Conservation (phyloP, 1,140 invertebrate species). For the Copidosoma floridanum region DNA sequence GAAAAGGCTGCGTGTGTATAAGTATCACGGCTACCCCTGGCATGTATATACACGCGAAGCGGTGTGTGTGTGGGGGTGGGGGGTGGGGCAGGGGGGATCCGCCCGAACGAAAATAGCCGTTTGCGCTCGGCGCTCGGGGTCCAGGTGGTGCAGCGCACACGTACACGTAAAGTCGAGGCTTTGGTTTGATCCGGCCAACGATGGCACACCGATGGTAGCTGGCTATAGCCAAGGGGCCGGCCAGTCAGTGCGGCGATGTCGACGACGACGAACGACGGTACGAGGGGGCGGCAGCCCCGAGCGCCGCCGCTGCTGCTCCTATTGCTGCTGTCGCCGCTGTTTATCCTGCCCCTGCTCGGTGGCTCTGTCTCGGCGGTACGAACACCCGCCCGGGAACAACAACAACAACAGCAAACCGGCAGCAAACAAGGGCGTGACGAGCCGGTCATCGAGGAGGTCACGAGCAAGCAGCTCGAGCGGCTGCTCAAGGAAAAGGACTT, state of each 20-base stretch:
- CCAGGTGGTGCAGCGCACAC: too few relatives aligned
- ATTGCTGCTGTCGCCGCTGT: slow-evolving; percentile 33
- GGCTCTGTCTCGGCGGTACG: background rate
- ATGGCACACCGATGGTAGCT: too few relatives aligned
- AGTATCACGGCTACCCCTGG: too few relatives aligned
- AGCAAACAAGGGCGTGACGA: slow-evolving; percentile 57
- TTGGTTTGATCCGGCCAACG: too few relatives aligned
- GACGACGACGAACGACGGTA: slow-evolving; percentile 57
- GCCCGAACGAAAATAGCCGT: background rate
- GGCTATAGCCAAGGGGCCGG: too few relatives aligned
- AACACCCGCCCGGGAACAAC: background rate
- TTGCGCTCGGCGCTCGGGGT: background rate
- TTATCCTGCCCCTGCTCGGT: slow-evolving; percentile 35
- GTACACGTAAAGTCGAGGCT: too few relatives aligned
- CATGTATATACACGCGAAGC: too few relatives aligned
- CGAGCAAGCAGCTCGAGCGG: slow-evolving; percentile 84
- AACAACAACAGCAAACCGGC: slow-evolving; percentile 44
- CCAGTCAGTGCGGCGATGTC: slow-evolving; percentile 58
- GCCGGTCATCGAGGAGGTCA: slow-evolving; percentile 87
- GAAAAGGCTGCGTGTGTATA: too few relatives aligned
- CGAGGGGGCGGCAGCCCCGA: slow-evolving; percentile 47
- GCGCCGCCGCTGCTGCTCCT: slow-evolving; percentile 38
- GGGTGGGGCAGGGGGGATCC: too few relatives aligned
- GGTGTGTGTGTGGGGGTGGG: too few relatives aligned
- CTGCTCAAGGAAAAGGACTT: slow-evolving; percentile 87